Conservation (phyloP, 2,888 invertebrate genomes). For the Steinernema carpocapsae region DNA sequence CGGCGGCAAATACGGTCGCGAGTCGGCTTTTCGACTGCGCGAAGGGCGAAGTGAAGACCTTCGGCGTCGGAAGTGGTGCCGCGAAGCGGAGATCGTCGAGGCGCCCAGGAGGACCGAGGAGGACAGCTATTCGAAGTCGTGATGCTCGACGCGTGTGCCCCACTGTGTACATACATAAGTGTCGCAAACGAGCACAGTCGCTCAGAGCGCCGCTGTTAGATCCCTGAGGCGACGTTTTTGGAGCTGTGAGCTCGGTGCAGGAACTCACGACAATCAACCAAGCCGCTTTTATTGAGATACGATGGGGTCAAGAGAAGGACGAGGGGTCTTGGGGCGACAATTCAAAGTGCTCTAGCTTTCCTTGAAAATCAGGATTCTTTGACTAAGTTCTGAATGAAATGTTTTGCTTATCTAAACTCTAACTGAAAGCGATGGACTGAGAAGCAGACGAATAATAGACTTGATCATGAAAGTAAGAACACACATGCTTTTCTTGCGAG, state of each 20-base stretch:
- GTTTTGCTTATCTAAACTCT: too few species aligned
- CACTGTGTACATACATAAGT: constrained; percentile 21
- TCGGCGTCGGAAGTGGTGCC: constrained; percentile 19
- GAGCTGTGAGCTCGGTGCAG: neutral
- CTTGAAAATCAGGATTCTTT: too few species aligned
- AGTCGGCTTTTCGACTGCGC: constrained; percentile 29
- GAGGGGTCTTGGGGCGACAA: too few species aligned
- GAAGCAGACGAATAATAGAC: too few species aligned
- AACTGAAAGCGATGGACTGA: too few species aligned
- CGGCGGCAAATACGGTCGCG: constrained; percentile 29
- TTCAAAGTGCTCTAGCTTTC: too few species aligned
- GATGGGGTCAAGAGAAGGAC: too few species aligned
- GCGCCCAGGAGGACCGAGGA: neutral
- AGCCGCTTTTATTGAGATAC: neutral
- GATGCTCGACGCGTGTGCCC: constrained; percentile 10
- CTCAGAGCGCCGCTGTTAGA: neutral
- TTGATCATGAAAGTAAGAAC: too few species aligned
- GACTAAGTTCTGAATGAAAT: too few species aligned
- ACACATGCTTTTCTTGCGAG: too few species aligned
- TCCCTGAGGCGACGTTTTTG: constrained; percentile 11
- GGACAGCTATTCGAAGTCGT: neutral
- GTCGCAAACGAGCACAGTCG: neutral
- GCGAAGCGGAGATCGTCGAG: neutral
- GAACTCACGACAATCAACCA: neutral
- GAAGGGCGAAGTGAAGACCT: constrained; percentile 6